phyloP scores from a whole-genome alignment of 1,140 invertebrate species.

The Rhopalosiphum padi region DNA sequence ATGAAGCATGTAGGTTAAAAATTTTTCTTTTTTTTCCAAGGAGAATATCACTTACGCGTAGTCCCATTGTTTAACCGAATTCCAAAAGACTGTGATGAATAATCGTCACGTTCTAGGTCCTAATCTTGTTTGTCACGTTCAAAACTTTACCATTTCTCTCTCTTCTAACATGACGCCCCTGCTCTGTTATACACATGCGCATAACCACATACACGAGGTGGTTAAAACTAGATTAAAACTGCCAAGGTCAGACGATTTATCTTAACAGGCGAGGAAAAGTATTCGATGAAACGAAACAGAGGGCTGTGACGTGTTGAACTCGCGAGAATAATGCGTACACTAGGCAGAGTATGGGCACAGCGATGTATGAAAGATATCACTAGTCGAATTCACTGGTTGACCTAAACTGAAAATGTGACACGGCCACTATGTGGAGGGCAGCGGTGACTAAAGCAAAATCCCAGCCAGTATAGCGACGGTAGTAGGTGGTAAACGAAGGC shows the following conservation, averaged over 20 bases:
- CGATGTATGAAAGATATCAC: not conserved
- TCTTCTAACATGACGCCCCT: no score
- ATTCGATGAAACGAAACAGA: not conserved
- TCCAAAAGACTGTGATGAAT: not conserved
- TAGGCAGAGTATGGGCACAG: not conserved
- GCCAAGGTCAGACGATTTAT: not conserved
- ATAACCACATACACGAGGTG: not conserved
- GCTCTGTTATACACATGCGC: not conserved
- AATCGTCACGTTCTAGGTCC: slow-evolving; percentile 21
- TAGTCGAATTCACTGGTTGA: slow-evolving; percentile 7
- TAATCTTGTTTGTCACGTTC: slow-evolving; percentile 20
- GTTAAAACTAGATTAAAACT: slow-evolving; percentile 22
- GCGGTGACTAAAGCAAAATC: not conserved
- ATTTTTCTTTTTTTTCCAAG: not conserved
- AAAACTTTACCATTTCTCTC: slow-evolving; percentile 18
- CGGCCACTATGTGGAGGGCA: not conserved
- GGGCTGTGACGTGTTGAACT: not conserved
- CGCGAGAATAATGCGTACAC: not conserved
- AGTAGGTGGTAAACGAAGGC: not conserved
- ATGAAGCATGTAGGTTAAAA: not conserved
- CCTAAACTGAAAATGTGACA: slow-evolving; percentile 17
- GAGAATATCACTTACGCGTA: not conserved
- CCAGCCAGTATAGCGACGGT: not conserved
- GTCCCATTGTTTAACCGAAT: not conserved
- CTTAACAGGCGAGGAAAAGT: not conserved